phyloP scores from a whole-genome alignment of 2,113 vertebrate genomes.

The Stomatorhinus ivindoensis region DNA sequence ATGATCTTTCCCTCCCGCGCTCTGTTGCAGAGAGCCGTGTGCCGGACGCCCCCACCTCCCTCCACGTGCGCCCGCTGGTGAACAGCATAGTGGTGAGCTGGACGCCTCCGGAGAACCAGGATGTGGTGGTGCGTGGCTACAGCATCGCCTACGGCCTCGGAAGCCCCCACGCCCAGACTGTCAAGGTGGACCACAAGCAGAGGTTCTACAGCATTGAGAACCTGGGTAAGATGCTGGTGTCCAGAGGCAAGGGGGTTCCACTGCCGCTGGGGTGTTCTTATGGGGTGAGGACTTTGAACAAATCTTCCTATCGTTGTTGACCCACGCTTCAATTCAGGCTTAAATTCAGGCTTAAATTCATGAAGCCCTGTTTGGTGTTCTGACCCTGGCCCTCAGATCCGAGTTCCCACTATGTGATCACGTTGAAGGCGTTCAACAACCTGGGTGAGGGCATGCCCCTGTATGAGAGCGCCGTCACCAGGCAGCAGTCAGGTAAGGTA shows the following conservation, averaged over 20 bases:
- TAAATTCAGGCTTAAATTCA: neutral
- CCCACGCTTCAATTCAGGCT: neutral
- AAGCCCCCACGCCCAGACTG: slow-evolving; percentile 89
- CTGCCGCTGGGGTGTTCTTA: neutral
- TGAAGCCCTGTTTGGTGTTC: neutral
- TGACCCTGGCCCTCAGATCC: slow-evolving; percentile 64
- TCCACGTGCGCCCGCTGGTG: slow-evolving; percentile 88
- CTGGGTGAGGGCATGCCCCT: slow-evolving; percentile 92
- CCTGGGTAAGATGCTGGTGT: slow-evolving; percentile 63
- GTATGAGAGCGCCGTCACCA: slow-evolving; percentile 90
- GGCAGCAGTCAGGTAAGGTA: slow-evolving; percentile 81
- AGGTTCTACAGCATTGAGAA: slow-evolving; percentile 96
- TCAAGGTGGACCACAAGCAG: slow-evolving; percentile 96
- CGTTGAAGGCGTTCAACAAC: slow-evolving; percentile 91
- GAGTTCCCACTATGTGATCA: slow-evolving; percentile 94
- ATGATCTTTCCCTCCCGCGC: neutral
- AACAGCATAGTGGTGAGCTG: slow-evolving; percentile 97
- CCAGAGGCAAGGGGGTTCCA: neutral
- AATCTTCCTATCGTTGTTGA: neutral
- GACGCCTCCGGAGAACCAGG: slow-evolving; percentile 94
- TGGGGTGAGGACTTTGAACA: neutral
- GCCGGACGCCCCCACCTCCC: slow-evolving; percentile 88
- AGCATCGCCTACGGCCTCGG: slow-evolving; percentile 89
- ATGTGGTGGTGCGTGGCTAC: slow-evolving; percentile 92
- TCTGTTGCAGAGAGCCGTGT: slow-evolving; percentile 74